Evolutionary conservation across 1,140 invertebrate genomes (phyloP).

Genomic region (Glossosoma conforme): DNA sequence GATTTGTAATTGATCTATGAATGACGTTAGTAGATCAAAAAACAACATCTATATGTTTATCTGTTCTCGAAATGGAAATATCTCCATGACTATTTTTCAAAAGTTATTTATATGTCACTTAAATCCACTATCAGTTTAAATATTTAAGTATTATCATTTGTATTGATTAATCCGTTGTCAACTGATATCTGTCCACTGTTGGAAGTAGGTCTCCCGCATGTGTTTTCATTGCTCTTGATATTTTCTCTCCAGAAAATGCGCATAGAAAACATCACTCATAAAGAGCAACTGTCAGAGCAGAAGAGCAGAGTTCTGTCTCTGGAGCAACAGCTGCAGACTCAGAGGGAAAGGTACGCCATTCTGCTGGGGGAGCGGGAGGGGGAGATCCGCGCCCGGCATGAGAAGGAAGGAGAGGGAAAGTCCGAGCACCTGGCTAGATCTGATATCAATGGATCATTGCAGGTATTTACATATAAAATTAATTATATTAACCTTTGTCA

Average conservation of each 20-base stretch:
- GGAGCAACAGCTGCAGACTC: constrained; percentile 72
- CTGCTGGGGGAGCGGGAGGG: constrained; percentile 76
- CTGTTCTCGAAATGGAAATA: too few relatives aligned
- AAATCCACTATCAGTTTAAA: not conserved
- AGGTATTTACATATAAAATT: too few relatives aligned
- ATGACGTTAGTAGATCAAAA: too few relatives aligned
- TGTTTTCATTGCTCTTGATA: too few relatives aligned
- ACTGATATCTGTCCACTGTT: too few relatives aligned
- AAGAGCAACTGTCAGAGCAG: constrained; percentile 50
- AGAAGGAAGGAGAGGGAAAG: constrained; percentile 37
- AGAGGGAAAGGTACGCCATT: constrained; percentile 70
- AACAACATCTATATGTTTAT: too few relatives aligned
- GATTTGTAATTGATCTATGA: too few relatives aligned
- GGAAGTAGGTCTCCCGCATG: too few relatives aligned
- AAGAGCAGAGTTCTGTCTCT: constrained; percentile 55
- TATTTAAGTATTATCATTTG: not conserved
- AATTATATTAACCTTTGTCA: too few relatives aligned
- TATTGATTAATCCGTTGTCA: too few relatives aligned
- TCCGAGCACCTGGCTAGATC: constrained; percentile 28
- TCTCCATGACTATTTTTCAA: too few relatives aligned
- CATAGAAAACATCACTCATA: constrained; percentile 56
- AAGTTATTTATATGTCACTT: too few relatives aligned
- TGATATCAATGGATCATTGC: constrained; percentile 25
- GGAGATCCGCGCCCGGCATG: constrained; percentile 59
- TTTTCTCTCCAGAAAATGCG: constrained; percentile 41